Evolutionary conservation across 1,140 invertebrate genomes (phyloP), one percentile per base, ranked within the genome.

Genomic region (Harpegnathos saltator): DNA sequence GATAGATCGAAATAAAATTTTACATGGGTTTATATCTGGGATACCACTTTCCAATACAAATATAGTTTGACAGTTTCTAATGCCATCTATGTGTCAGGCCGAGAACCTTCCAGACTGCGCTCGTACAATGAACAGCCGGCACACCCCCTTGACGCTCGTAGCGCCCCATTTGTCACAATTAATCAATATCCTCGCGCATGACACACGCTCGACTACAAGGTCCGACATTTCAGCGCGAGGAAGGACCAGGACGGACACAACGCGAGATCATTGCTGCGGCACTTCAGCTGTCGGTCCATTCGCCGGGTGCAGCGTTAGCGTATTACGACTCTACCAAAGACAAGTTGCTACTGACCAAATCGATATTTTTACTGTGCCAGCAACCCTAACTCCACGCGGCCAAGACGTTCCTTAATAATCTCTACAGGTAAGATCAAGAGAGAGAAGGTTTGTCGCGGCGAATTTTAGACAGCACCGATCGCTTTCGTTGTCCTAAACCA

Each of bases 251-350:
- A 94, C 89, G 92, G 95, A 94, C 94, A 96, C 93, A 93, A 97
- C 94, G 95, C 96, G 3, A 95, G 97, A 74, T 98, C 98, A 2
- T 94, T 98, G 78, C 97, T 98, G 5, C 95, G 97, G 82, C 98
- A 98, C 91, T 98, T 98, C 90, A 98, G 94, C 95, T 98, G 73
- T 96, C 97, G 26, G 96, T 97, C 19, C 97, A 96, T 91, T 96
- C 95, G 87, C 96, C 96, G 54, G 96, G 96, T 81, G 96, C 97
- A 48, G 97, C 97, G 82, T 95, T 97, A 90, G 97, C 96, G 89
- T 98, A 98, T 90, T 99, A 99, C 94, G 98, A 99, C 94, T 97
- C 97, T 89, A 96, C 96, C 92, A 98, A 98, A 95, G 98, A 99
- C 94, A 97, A 97, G 94, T 95, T 99, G 83, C 98, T 97, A 95